Conservation (phyloP, 37 sponge, comb jelly and placozoan species). For the Crambe crambe region DNA sequence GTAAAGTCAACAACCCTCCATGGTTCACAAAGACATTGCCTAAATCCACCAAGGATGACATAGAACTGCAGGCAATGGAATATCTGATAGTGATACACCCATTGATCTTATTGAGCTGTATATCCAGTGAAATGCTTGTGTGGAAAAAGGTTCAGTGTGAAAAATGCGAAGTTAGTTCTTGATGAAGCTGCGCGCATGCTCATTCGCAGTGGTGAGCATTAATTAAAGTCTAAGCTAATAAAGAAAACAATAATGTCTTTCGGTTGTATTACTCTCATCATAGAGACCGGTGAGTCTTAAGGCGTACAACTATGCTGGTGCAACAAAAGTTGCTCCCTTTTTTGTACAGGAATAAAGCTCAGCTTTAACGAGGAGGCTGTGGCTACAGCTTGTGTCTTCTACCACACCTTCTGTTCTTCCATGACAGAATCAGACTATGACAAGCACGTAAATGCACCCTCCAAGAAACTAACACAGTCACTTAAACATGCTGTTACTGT, state of each 20-base stretch:
- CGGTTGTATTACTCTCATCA: neutral
- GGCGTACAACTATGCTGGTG: no score
- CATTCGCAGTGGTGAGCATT: neutral
- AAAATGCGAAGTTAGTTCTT: no score
- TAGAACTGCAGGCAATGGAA: no score
- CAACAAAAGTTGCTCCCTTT: no score
- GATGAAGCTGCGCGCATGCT: neutral
- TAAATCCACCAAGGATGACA: no score
- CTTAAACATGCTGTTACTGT: neutral
- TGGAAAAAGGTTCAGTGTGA: no score
- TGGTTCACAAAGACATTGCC: no score
- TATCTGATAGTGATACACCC: no score
- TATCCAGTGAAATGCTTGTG: no score
- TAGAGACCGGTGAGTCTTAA: slow-evolving; percentile 20
- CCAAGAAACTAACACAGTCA: neutral
- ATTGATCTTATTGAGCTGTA: no score
- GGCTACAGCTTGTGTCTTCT: slow-evolving; percentile 49
- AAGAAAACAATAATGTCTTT: neutral
- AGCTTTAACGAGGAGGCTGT: slow-evolving; percentile 48
- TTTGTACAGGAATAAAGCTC: slow-evolving; percentile 59
- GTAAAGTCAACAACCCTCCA: no score
- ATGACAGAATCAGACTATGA: slow-evolving; percentile 26
- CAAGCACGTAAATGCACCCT: slow-evolving; percentile 12
- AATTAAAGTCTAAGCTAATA: neutral
- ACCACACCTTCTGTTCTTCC: slow-evolving; percentile 43